Base-by-base conservation (phyloP, 2,113 vertebrate genomes). In the Recurvirostra avosetta region DNA sequence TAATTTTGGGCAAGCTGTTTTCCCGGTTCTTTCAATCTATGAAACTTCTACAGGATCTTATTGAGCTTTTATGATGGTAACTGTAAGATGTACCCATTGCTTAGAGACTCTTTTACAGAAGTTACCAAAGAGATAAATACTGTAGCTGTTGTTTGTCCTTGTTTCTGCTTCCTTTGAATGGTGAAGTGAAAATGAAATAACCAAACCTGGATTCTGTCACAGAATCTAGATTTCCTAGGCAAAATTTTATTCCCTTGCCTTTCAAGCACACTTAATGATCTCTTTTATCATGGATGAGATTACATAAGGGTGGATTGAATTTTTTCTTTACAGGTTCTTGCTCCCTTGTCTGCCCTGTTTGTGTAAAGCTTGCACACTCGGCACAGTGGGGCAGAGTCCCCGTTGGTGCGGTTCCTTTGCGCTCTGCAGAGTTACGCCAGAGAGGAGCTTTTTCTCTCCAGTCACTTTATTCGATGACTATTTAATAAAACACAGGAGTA, bases 91-190 rank as follows among this genome's bases (percentile, higher is more conserved):
- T 41, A 58, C 15, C 53, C 50, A 30, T 4, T 87, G 80, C 80
- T 85, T 72, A 76, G 65, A 58, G 79, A 53, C 58, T 81, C 75
- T 91, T 52, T 45, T 72, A 65, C 53, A 62, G 87, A 82, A 62
- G 29, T 78, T 96, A 88, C 97, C 96, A 95, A 96, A 97, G 95
- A 97, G 92, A 92, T 49, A 77, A 80, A 89, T 87, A 74, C 75
- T 90, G 80, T 91, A 62, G 73, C 93, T 59, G n/a, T 55, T 90
- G 9, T 82, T 89, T 43, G 79, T 68, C 61, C 59, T 84, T 15
- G 10, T 87, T 91, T 49, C 74, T 91, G 61, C 82, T 95, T 66
- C 78, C 76, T 94, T 41, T 68, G 84, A 92, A 59, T 70, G 53
- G 9, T 75, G 67, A 70, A 61, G 29, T 86, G 84, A 91, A 83